Conservation (phyloP, 2,888 invertebrate species). For the Charanyca ferruginea region DNA sequence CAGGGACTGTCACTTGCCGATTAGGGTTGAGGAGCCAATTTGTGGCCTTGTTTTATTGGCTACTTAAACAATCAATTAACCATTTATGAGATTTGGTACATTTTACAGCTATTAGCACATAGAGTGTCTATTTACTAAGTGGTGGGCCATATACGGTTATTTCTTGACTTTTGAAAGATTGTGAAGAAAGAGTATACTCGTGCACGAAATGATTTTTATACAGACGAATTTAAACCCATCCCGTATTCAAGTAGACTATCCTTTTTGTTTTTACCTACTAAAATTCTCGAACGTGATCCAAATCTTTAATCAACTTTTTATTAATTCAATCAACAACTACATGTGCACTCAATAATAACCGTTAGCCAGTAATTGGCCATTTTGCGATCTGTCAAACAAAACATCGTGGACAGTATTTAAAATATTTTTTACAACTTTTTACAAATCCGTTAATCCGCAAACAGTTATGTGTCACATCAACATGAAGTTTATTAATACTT, state of each 20-base stretch:
- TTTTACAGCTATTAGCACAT: neutral
- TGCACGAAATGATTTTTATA: neutral
- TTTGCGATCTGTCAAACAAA: constrained; percentile 44
- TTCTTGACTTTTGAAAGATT: constrained; percentile 21
- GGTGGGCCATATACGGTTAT: constrained; percentile 17
- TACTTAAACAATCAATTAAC: constrained; percentile 23
- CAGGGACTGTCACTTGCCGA: constrained; percentile 43
- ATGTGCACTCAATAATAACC: constrained; percentile 39
- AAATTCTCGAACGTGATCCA: constrained; percentile 19
- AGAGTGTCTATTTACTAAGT: constrained; percentile 25
- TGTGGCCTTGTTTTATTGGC: constrained; percentile 37
- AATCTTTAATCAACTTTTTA: constrained; percentile 47
- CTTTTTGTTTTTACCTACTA: neutral
- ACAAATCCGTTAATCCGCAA: constrained; percentile 48
- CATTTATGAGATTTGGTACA: constrained; percentile 22
- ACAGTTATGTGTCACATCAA: constrained; percentile 55
- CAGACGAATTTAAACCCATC: neutral
- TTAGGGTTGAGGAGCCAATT: constrained; percentile 43
- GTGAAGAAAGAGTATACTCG: constrained; percentile 8
- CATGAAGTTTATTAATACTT: constrained; percentile 26
- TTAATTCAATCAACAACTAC: constrained; percentile 27
- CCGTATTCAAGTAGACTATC: neutral
- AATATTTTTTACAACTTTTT: constrained; percentile 37
- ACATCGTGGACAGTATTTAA: constrained; percentile 36
- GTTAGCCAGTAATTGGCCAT: constrained; percentile 50